Conservation (phyloP, 2,113 vertebrate genomes). For the Hippocampus barbouri region DNA sequence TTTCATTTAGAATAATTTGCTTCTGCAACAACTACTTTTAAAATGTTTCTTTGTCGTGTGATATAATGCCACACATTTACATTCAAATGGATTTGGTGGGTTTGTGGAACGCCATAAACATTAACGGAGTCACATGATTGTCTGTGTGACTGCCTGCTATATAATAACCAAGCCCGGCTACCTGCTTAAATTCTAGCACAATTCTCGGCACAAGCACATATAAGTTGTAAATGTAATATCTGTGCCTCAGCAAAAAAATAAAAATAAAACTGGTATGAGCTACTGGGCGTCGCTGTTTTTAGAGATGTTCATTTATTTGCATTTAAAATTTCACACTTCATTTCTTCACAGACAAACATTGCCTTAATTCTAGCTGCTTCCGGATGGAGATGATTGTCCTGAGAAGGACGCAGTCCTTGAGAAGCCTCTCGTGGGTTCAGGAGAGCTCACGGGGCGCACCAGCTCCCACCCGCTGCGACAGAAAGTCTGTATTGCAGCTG, state of each 20-base stretch:
- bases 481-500: conserved; percentile 77
- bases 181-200: not conserved
- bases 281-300: too few relatives aligned
- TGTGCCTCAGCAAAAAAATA: not conserved
- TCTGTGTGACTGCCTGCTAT: conserved; percentile 31
- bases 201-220: not conserved
- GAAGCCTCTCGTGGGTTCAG: conserved; percentile 49
- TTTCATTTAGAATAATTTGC: not conserved
- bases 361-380: conserved; percentile 21
- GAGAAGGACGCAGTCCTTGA: conserved; percentile 70
- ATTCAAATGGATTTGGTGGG: not conserved
- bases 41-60: not conserved
- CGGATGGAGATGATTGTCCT: conserved; percentile 62
- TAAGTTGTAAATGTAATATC: not conserved
- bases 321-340: too few relatives aligned
- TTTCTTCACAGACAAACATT: too few relatives aligned
- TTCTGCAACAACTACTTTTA: not conserved
- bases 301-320: too few relatives aligned
- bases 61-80: not conserved
- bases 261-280: too few relatives aligned
- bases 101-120: conserved; percentile 47
- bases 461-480: conserved; percentile 44
- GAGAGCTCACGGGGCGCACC: conserved; percentile 51
- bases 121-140: conserved; percentile 75
- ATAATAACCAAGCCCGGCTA: conserved; percentile 28